Evolutionary conservation across 2,113 vertebrate species (phyloP).

Genomic region (Aythya baeri): DNA sequence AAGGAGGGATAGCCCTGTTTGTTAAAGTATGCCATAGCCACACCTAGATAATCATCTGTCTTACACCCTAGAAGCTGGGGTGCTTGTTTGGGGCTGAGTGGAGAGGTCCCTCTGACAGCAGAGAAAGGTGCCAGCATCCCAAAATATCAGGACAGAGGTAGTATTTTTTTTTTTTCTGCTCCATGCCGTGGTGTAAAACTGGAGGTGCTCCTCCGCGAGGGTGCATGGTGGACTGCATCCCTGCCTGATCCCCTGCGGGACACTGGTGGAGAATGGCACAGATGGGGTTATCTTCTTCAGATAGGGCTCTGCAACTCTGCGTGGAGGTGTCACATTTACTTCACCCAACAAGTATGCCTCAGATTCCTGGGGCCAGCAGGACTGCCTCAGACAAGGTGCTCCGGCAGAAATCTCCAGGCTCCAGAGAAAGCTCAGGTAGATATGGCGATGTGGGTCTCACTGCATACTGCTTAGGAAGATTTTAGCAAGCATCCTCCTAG

Average conservation of each 20-base stretch:
- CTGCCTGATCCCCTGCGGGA: not conserved
- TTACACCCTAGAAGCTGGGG: not conserved
- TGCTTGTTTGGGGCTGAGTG: not conserved
- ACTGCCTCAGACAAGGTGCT: not conserved
- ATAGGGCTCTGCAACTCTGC: not conserved
- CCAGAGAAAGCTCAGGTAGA: not conserved
- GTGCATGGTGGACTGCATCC: not conserved
- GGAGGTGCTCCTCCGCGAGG: not conserved
- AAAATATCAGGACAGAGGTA: not conserved
- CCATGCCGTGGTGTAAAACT: not conserved
- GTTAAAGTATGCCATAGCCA: not conserved
- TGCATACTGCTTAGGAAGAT: not conserved
- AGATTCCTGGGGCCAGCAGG: not conserved
- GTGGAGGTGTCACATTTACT: not conserved
- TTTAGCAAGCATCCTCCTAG: not conserved
- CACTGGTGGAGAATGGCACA: not conserved
- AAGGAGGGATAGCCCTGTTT: not conserved
- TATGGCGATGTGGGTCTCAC: not conserved
- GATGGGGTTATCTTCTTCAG: not conserved
- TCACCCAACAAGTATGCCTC: fast-evolving
- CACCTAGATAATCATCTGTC: not conserved
- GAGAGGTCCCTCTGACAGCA: not conserved
- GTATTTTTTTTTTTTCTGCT: not conserved
- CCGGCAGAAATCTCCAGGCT: not conserved
- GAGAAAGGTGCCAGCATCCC: not conserved